Conservation (phyloP, 2,797 vertebrate genomes). For the Valencia hispanica region DNA sequence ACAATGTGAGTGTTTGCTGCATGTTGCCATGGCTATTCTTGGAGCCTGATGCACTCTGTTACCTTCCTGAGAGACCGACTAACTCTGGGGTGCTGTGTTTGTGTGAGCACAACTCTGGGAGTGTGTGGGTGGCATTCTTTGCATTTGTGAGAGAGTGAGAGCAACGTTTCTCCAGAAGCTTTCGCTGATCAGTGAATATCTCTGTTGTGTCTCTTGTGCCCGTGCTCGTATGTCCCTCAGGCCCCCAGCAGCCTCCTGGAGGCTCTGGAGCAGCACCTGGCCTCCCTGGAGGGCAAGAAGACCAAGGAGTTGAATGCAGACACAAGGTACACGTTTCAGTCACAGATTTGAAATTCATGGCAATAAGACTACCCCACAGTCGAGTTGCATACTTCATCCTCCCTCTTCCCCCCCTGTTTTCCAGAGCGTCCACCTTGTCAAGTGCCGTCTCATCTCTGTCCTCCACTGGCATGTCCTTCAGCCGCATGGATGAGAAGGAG, state of each 20-base stretch:
- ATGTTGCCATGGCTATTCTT: constrained; percentile 76
- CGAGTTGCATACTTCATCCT: background rate
- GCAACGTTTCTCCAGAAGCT: constrained; percentile 8
- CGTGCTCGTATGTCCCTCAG: constrained; percentile 62
- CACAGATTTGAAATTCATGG: background rate
- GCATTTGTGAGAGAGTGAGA: background rate
- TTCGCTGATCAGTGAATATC: background rate
- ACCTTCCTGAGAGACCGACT: constrained; percentile 71
- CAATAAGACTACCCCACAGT: background rate
- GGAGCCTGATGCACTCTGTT: constrained; percentile 67
- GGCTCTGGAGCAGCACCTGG: constrained; percentile 94
- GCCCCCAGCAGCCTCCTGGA: constrained; percentile 94
- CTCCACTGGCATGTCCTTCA: constrained; percentile 92
- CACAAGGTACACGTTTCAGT: constrained; percentile 81
- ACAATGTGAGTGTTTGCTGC: constrained; percentile 71
- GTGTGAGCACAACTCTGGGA: constrained; percentile 18
- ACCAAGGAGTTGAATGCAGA: constrained; percentile 90
- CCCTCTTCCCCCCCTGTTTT: background rate
- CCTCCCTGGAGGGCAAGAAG: constrained; percentile 94
- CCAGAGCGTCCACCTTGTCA: constrained; percentile 90
- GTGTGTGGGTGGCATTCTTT: constrained; percentile 16
- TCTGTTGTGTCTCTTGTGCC: background rate
- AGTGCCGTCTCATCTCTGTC: constrained; percentile 92
- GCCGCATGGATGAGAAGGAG: constrained; percentile 92
- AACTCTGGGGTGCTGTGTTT: constrained; percentile 54